These are phyloP conservation scores for Larimichthys polyactis DNA, from an alignment of 2,113 vertebrate species.

Conservation along the genomic window DNA sequence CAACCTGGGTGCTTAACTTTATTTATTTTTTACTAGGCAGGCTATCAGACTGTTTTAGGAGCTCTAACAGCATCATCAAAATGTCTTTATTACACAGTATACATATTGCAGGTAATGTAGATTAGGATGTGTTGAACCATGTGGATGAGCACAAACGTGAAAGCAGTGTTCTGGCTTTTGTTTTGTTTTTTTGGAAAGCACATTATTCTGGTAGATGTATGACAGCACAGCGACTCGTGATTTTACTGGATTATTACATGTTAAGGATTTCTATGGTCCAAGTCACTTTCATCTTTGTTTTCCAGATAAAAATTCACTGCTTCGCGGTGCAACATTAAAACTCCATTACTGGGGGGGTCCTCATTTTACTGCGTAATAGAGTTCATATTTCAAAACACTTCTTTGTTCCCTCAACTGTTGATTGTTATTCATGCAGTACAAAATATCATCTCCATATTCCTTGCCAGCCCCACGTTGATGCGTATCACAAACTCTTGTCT, in stretches of 20 bases:
- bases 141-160: slow-evolving; percentile 36
- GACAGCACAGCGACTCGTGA: slow-evolving; percentile 54
- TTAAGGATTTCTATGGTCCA: slow-evolving; percentile 57
- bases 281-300: slow-evolving; percentile 62
- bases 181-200: slow-evolving; percentile 40
- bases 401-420: slow-evolving; percentile 75
- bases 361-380: slow-evolving; percentile 74
- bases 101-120: slow-evolving; percentile 50
- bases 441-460: slow-evolving; percentile 70
- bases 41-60: slow-evolving; percentile 57
- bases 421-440: slow-evolving; percentile 75
- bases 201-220: slow-evolving; percentile 48
- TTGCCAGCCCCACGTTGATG: slow-evolving; percentile 60
- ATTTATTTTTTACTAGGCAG: slow-evolving; percentile 70
- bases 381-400: slow-evolving; percentile 74
- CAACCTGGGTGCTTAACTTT: slow-evolving; percentile 74
- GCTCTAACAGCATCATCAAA: slow-evolving; percentile 62
- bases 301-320: slow-evolving; percentile 55
- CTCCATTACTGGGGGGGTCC: slow-evolving; percentile 71
- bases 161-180: slow-evolving; percentile 36
- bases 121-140: slow-evolving; percentile 50
- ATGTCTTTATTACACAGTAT: slow-evolving; percentile 56
- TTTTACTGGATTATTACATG: slow-evolving; percentile 60
- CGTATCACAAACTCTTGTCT: slow-evolving; percentile 63
- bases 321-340: slow-evolving; percentile 78